A percentile compares a stretch with the other conserved stretches of the same genome.
Evolutionary conservation across 2,797 vertebrate genomes (phyloP).

Genomic region (Enteromius paludinosus): DNA sequence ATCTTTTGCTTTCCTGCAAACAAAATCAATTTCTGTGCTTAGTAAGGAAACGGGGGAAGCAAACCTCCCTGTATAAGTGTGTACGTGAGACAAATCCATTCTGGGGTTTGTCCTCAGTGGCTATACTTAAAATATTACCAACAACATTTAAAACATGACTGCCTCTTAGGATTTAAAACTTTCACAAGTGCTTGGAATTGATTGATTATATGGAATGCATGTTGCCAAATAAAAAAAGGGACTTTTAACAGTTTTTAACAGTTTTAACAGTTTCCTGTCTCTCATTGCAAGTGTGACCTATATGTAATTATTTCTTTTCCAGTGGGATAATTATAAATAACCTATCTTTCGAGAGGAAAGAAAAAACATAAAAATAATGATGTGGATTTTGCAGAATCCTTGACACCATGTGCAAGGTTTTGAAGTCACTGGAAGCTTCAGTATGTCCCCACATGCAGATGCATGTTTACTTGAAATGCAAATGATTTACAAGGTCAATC

Average conservation of each 20-base stretch:
- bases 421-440: constrained; percentile 33
- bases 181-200: neutral
- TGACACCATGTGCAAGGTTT: constrained; percentile 33
- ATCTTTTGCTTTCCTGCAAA: constrained; percentile 23
- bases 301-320: constrained; percentile 52
- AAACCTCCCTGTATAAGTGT: neutral
- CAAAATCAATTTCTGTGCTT: constrained; percentile 34
- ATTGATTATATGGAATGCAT: neutral
- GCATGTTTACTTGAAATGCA: constrained; percentile 52
- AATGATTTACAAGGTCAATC: constrained; percentile 57
- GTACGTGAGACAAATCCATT: neutral
- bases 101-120: constrained; percentile 6
- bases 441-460: constrained; percentile 32
- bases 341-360: constrained; percentile 29
- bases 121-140: neutral
- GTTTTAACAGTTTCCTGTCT: neutral
- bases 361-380: constrained; percentile 51
- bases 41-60: neutral
- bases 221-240: neutral
- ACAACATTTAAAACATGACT: constrained; percentile 8
- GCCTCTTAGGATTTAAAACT: neutral
- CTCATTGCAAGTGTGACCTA: constrained; percentile 46
- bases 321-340: constrained; percentile 60
- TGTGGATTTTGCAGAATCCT: constrained; percentile 52
- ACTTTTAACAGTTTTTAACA: no score